Evolutionary conservation across 2,113 vertebrate species (phyloP).

Genomic region (Chaetops frenatus): DNA sequence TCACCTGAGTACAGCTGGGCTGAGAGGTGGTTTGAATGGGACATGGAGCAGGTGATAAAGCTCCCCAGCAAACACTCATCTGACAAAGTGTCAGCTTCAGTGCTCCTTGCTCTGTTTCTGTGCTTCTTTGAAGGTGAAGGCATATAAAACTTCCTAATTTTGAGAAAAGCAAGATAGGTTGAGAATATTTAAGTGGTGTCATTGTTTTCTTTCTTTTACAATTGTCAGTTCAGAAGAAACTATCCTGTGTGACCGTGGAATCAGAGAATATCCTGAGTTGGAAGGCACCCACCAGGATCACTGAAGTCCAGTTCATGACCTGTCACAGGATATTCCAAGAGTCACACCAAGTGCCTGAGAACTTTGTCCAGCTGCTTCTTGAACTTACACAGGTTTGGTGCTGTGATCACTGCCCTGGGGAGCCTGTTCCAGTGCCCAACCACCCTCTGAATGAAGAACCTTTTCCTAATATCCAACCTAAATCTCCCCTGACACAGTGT

Average conservation of each 20-base stretch:
- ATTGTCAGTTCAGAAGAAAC: not conserved
- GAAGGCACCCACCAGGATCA: not conserved
- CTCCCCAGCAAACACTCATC: not conserved
- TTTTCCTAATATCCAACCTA: not conserved
- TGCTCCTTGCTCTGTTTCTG: not conserved
- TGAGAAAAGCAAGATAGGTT: not conserved
- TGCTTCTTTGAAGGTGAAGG: not conserved
- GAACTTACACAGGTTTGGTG: not conserved
- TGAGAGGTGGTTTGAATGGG: not conserved
- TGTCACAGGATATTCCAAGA: no score
- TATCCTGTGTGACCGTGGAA: not conserved
- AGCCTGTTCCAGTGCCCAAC: not conserved
- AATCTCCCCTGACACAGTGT: not conserved
- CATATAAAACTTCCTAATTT: not conserved
- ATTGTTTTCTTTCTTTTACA: not conserved
- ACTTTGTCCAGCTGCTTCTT: accelerated
- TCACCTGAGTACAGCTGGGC: not conserved
- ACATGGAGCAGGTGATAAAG: not conserved
- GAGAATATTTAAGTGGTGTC: not conserved
- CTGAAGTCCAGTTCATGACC: not conserved
- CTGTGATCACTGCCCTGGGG: not conserved
- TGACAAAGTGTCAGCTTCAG: not conserved
- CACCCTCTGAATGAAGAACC: not conserved
- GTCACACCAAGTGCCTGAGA: not conserved
- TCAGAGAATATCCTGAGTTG: not conserved